These are phyloP conservation scores for Carassius gibelio DNA, from an alignment of 2,113 vertebrate species.

Conservation along the genomic window DNA sequence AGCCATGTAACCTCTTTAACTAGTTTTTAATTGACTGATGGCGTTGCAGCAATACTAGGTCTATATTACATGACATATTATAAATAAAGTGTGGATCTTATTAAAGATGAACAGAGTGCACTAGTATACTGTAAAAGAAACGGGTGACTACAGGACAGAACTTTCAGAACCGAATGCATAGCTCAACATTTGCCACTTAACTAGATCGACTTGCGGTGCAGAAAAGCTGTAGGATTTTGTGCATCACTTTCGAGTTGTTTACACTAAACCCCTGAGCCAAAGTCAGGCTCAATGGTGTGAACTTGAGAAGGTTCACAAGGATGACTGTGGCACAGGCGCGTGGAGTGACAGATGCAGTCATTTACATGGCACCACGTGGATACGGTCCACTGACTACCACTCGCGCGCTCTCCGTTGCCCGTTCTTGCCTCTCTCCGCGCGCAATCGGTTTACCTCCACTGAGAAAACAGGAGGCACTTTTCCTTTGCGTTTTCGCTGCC, in stretches of 20 bases:
- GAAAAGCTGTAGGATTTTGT: slow-evolving; percentile 26
- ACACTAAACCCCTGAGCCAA: slow-evolving; percentile 32
- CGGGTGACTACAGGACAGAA: background rate
- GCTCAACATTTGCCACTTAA: background rate
- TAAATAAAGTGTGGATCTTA: background rate
- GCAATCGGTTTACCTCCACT: slow-evolving; percentile 50
- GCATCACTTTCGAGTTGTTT: slow-evolving; percentile 33
- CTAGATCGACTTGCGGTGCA: slow-evolving; percentile 22
- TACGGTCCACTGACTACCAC: slow-evolving; percentile 60
- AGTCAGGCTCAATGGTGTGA: slow-evolving; percentile 16
- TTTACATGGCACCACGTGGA: slow-evolving; percentile 79
- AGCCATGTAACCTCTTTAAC: background rate
- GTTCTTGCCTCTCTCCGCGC: slow-evolving; percentile 47
- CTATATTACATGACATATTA: background rate
- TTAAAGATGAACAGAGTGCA: background rate
- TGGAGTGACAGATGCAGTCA: slow-evolving; percentile 68
- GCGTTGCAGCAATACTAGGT: background rate
- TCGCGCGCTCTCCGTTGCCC: slow-evolving; percentile 49
- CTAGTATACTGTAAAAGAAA: background rate
- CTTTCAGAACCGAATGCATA: slow-evolving; percentile 9
- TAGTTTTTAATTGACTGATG: background rate
- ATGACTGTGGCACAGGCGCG: slow-evolving; percentile 51
- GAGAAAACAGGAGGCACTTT: slow-evolving; percentile 66
- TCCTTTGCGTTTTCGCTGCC: slow-evolving; percentile 59
- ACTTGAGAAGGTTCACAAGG: slow-evolving; percentile 12